These are phyloP conservation scores for Cephus cinctus DNA, from an alignment of 1,140 invertebrate species.

Conservation along the genomic window DNA sequence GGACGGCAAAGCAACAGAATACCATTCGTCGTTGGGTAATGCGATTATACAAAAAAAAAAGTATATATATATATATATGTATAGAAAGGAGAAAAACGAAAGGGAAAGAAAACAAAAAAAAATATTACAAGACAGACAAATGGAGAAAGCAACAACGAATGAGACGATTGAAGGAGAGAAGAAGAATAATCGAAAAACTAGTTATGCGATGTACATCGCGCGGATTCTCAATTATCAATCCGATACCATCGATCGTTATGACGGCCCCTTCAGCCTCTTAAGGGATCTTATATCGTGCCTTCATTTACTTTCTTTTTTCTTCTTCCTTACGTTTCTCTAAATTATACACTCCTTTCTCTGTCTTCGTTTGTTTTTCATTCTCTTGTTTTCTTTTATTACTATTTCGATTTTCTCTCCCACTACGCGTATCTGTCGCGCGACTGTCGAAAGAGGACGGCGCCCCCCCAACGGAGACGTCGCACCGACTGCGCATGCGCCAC, in stretches of 20 bases:
- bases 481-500: neutral
- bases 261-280: too few relatives aligned
- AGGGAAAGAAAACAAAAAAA: too few relatives aligned
- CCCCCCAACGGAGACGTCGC: conserved; percentile 3
- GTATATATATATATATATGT: conserved; percentile 5
- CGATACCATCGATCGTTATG: too few relatives aligned
- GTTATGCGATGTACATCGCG: too few relatives aligned
- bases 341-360: neutral
- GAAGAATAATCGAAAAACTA: too few relatives aligned
- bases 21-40: conserved; percentile 50
- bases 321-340: neutral
- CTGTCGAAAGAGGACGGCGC: too few relatives aligned
- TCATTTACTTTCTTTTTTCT: neutral
- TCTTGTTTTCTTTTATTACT: conserved; percentile 4
- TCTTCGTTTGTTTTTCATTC: neutral
- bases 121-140: too few relatives aligned
- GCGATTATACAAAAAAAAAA: conserved; percentile 32
- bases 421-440: too few relatives aligned
- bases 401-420: conserved; percentile 2
- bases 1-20: conserved; percentile 54
- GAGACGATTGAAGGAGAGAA: too few relatives aligned
- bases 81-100: conserved; percentile 14
- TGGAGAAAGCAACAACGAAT: too few relatives aligned
- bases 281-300: neutral
- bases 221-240: too few relatives aligned